Conservation (phyloP, 2,888 invertebrate genomes). For the Hemaris fuciformis region DNA sequence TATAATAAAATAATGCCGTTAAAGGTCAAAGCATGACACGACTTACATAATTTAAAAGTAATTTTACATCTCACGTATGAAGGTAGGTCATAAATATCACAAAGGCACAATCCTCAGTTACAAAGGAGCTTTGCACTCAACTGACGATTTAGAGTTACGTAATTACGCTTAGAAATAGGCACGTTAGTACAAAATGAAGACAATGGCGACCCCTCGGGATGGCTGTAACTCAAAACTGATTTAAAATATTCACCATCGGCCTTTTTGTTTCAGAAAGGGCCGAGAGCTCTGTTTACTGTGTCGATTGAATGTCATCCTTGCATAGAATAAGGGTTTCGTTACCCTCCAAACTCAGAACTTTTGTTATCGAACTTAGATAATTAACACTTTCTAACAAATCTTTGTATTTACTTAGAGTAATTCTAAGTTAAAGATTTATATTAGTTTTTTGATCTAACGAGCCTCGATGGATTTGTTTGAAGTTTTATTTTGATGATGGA, state of each 20-base stretch:
- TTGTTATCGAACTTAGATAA: neutral
- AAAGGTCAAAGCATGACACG: too few species aligned
- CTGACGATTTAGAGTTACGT: neutral
- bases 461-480: neutral
- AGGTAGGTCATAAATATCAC: neutral
- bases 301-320: slow-evolving; percentile 31
- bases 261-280: slow-evolving; percentile 31
- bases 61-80: too few species aligned
- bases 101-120: neutral
- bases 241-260: slow-evolving; percentile 35
- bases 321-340: slow-evolving; percentile 18
- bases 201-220: slow-evolving; percentile 3
- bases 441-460: neutral
- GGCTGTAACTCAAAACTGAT: slow-evolving; percentile 26
- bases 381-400: neutral
- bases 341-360: neutral
- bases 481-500: neutral
- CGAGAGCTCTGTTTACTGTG: slow-evolving; percentile 25
- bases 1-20: too few species aligned
- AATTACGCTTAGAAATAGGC: slow-evolving; percentile 9
- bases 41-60: too few species aligned
- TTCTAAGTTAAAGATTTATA: neutral
- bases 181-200: slow-evolving; percentile 2
- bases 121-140: neutral
- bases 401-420: neutral